Base-by-base conservation (phyloP, 2,888 invertebrate species). In the Pristionchus mayeri region DNA sequence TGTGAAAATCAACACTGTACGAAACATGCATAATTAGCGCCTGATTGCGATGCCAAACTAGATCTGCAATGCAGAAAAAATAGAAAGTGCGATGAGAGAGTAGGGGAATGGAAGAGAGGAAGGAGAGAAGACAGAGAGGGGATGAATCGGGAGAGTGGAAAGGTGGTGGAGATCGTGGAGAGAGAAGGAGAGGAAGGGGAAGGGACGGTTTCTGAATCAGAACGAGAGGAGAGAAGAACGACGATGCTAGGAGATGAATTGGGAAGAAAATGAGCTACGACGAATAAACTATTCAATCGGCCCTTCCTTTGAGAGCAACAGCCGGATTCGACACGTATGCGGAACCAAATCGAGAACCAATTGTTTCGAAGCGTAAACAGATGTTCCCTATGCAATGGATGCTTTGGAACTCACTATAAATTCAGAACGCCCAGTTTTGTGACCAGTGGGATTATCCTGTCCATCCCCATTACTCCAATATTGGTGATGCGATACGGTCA, bases 161-260 rank as follows among this genome's bases (percentile, higher is more conserved):
- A 71, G 37, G n/a, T 18, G 37, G 44, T 6, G 44, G 71, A 24
- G 30, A 71, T n/a, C n/a, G 44, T 9, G 7, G 71, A 21, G 11
- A 34, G 40, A 71, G 37, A 71, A 18, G 11, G 71, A 13, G 71
- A 21, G 30, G 71, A 34, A 18, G 6, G n/a, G 18, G 44, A 40
- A 71, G 44, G 44, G 21, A 54, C 54, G 54, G 71, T n/a, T 71
- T 71, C 71, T 71, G 71, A 71, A 71, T 71, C 71, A 71, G 71
- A 71, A 24, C 21, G 40, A 71, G 40, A 44, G 40, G 24, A 40
- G 67, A 67, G 67, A 67, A 37, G 44, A n/a, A 71, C 63, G n/a
- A n/a, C n/a, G 63, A 63, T 63, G 63, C 60, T 63, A 63, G 27
- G 60, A 63, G 63, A 63, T 63, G 63, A 63, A 63, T 63, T 63